phyloP scores from a whole-genome alignment of 2,113 vertebrate species.

The Salvelinus sp. region DNA sequence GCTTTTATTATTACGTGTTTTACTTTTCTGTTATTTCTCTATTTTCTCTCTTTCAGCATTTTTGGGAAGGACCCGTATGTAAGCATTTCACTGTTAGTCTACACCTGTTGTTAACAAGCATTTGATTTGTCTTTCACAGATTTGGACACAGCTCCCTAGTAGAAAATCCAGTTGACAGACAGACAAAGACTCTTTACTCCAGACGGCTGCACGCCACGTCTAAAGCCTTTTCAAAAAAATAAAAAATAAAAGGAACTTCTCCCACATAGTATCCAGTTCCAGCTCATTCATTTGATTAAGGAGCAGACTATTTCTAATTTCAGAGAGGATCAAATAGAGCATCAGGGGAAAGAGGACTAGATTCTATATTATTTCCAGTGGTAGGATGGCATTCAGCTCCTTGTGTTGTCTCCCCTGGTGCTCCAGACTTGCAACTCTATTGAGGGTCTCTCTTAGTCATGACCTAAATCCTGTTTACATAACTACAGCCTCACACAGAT shows the following conservation, averaged over 20 bases:
- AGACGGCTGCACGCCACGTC: not conserved
- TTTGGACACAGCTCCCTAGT: not conserved
- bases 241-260: not conserved
- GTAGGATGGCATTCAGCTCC: conserved; percentile 12
- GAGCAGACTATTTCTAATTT: conserved; percentile 19
- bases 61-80: too few species aligned
- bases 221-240: conserved; percentile 4
- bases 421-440: conserved; percentile 21
- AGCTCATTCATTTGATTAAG: conserved; percentile 42
- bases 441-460: conserved; percentile 7
- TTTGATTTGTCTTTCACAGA: not conserved
- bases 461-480: conserved; percentile 13
- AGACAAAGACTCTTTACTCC: not conserved
- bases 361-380: conserved; percentile 25
- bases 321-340: conserved; percentile 16
- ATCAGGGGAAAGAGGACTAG: conserved; percentile 13
- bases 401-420: conserved; percentile 11
- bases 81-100: too few species aligned
- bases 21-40: too few species aligned
- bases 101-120: too few species aligned
- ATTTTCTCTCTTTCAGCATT: too few species aligned
- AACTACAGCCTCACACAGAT: conserved; percentile 6
- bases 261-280: conserved; percentile 9
- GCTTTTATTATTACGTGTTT: too few species aligned
- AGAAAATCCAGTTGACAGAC: not conserved